These are phyloP conservation scores for Sialia sialis DNA, from an alignment of 2,113 vertebrate genomes.

Conservation along the genomic window DNA sequence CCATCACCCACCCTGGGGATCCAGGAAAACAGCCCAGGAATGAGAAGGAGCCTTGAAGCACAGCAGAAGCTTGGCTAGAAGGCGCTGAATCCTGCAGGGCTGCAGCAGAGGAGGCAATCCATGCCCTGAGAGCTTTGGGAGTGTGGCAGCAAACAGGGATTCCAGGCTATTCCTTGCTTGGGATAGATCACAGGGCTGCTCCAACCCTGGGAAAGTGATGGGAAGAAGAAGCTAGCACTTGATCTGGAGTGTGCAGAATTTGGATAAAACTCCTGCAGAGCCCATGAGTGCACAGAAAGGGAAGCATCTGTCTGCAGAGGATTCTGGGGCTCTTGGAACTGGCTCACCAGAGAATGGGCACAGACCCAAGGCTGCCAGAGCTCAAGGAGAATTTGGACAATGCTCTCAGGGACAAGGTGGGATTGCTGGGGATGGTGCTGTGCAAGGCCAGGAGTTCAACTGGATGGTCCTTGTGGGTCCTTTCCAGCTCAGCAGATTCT, in stretches of 20 bases:
- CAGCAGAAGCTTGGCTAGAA: not conserved
- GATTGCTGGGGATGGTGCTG: not conserved
- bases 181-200: not conserved
- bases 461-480: not conserved
- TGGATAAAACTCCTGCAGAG: not conserved
- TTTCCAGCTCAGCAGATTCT: not conserved
- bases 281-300: accelerated
- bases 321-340: not conserved
- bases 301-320: not conserved
- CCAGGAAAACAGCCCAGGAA: accelerated
- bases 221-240: not conserved
- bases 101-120: not conserved
- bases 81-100: not conserved
- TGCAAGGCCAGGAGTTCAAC: not conserved
- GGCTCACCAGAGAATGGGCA: not conserved
- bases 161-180: not conserved
- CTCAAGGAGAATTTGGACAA: not conserved
- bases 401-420: not conserved
- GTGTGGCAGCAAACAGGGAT: not conserved
- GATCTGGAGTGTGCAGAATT: not conserved
- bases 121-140: not conserved
- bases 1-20: not conserved
- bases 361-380: not conserved
- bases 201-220: not conserved
- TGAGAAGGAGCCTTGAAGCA: not conserved